Evolutionary conservation across 2,113 vertebrate species (phyloP), one percentile per base, ranked within the genome.

Genomic region (Tupaia chinensis): DNA sequence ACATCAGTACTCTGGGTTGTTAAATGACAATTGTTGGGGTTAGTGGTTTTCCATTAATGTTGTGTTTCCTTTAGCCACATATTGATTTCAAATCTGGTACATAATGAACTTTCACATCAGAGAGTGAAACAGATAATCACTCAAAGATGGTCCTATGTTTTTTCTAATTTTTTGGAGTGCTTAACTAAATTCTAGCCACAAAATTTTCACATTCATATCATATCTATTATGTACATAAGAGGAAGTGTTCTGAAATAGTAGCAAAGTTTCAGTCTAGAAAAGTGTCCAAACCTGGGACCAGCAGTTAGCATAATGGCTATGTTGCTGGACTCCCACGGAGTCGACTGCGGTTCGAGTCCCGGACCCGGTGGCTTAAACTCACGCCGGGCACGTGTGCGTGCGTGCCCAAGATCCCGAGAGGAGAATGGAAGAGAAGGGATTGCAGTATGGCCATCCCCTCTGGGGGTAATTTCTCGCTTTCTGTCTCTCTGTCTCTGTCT

Each of bases 21-120:
- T 95, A 93, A 87, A 85, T 94, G 60, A 82, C 77, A 92, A 66
- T 89, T 96, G 32, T 88, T 96, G 70, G 1, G 2, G 56, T 80
- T 95, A 74, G 65, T 80, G 23, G 0, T 87, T 97, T 96, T 98
- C 93, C 90, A 91, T 14, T 94, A 93, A 96, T 27, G 34, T 13
- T 20, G 70, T 79, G 32, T 89, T 85, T 91, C 95, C 69, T 95
- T 95, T 89, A 96, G 15, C 76, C 16, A 89, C 15, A 56, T 69
- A 88, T 95, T 13, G 60, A 87, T 89, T 58, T 70, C 14, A 97
- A 95, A 91, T 95, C 87, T 94, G 53, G 82, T 94, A 93, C 85
- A 80, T 72, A 85, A 65, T 32, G 81, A 85, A 70, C 12, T 95
- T 72, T 81, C 53, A 88, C n/a, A 95, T 88, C 61, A 95, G 97